These are phyloP conservation scores for Oikopleura vanhoeffeni DNA, from an alignment of 23 tunicate genomes.

Conservation along the genomic window DNA sequence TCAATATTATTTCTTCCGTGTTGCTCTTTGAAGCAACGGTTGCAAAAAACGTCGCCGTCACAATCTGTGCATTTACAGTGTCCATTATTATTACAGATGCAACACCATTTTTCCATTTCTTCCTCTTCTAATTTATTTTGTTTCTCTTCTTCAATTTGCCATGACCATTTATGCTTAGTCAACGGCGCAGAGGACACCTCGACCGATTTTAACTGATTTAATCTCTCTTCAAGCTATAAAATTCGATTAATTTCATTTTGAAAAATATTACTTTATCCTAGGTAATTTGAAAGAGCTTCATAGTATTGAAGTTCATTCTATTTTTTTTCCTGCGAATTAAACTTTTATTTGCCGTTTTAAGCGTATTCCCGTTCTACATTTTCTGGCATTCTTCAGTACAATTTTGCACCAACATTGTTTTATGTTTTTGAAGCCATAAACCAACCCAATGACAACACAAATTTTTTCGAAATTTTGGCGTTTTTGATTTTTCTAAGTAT, in stretches of 20 bases:
- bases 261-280: no score
- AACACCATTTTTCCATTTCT: slow-evolving; percentile 1
- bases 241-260: not conserved
- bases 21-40: slow-evolving; percentile 14
- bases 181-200: not conserved
- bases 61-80: not conserved
- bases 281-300: no score
- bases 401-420: no score
- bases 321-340: no score
- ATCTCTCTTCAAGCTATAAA: not conserved
- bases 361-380: no score
- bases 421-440: no score
- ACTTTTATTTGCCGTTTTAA: no score
- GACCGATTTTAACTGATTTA: not conserved
- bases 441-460: no score
- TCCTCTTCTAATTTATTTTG: not conserved
- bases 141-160: slow-evolving; percentile 8
- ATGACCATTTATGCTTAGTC: not conserved
- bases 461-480: no score
- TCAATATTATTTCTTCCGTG: not conserved
- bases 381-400: no score
- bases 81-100: not conserved
- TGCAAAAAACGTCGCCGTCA: not conserved
- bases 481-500: no score
- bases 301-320: no score